Evolutionary conservation across 2,113 vertebrate genomes (phyloP), one percentile per base, ranked within the genome.

Genomic region (Silurus meridionalis): DNA sequence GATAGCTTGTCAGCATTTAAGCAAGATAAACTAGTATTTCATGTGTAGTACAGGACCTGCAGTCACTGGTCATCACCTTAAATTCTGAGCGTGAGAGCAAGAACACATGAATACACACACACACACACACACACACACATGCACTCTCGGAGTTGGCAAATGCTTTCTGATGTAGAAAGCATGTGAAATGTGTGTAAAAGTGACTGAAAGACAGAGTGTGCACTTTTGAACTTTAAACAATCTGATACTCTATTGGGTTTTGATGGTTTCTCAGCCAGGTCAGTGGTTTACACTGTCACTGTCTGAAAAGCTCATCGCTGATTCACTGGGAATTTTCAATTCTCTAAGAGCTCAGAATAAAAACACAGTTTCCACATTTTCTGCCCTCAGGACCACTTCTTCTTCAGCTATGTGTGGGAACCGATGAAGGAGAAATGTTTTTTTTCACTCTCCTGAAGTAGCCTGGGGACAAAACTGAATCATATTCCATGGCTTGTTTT

Each of bases 241-340:
- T 75, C 50, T 21, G 67, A 71, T 87, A 84, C 72, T 71, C 37
- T 23, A 55, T 57, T n/a, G 57, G 64, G 17, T 83, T 79, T 88
- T 80, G 78, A 28, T 21, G 9, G 13, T 69, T 84, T 55, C 50
- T 61, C 28, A 80, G n/a, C 50, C 63, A 71, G 89, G 82, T 50
- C 64, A 67, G 77, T 37, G 37, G 37, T 37, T 37, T 37, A 37
- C 37, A 37, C 37, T 2, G 37, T 83, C 80, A 15, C 55, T 89
- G 66, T n/a, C 25, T 52, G 23, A 63, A 8, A 48, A 52, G 60
- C n/a, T 79, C n/a, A 14, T 55, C 55, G 19, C 4, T 7, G 69
- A 77, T 69, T 19, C 37, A 23, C 13, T 25, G 55, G 72, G 13
- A 37, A 67, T 25, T 85, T 8, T n/a, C n/a, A 14, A 4, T 82